Evolutionary conservation across 1,140 invertebrate genomes (phyloP).

Genomic region (Grapholita molesta): DNA sequence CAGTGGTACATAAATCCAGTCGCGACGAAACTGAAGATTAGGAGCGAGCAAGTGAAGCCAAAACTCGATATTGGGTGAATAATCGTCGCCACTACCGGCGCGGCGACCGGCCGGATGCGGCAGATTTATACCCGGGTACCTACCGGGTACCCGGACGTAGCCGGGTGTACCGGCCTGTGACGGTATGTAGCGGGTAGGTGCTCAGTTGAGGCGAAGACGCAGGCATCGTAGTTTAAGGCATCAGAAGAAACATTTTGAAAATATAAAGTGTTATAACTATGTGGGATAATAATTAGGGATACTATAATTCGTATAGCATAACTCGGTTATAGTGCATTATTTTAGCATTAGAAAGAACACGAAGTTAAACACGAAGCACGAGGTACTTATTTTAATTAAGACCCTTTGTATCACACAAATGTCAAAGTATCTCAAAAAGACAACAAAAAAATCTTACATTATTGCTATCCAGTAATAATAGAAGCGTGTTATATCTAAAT

Average conservation of each 20-base stretch:
- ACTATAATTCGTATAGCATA: no score
- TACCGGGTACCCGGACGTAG: conserved; percentile 22
- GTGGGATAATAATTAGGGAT: no score
- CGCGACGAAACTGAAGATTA: conserved; percentile 65
- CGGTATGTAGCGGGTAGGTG: conserved; percentile 35
- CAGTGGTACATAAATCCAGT: conserved; percentile 45
- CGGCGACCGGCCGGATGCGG: conserved; percentile 65
- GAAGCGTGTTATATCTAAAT: no score
- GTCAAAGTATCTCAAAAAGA: no score
- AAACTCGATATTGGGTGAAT: conserved; percentile 77
- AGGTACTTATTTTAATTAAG: no score
- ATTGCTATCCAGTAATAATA: no score
- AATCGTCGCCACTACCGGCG: conserved; percentile 75
- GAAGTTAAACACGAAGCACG: no score
- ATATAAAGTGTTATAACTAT: no score
- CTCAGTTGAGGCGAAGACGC: conserved; percentile 14
- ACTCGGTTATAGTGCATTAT: no score
- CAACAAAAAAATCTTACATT: no score
- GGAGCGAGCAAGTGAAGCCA: conserved; percentile 68
- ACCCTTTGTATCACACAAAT: no score
- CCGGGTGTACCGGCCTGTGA: conserved; percentile 45
- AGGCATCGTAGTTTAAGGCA: neutral
- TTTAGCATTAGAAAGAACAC: no score
- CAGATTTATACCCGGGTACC: conserved; percentile 69
- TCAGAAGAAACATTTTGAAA: neutral